These are phyloP conservation scores for Neoarius graeffei DNA, from an alignment of 2,113 vertebrate species.

Conservation along the genomic window DNA sequence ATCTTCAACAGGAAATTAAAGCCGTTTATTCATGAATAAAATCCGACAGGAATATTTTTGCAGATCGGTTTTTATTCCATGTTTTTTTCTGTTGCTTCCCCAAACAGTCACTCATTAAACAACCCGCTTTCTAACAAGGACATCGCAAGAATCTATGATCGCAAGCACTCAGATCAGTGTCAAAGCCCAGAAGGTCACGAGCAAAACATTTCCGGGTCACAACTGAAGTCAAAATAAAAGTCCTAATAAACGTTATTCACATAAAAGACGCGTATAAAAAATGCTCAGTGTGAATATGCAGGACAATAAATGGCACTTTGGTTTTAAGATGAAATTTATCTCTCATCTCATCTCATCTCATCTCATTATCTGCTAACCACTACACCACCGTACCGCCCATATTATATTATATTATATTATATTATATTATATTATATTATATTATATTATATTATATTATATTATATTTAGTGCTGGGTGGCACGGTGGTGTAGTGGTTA, in stretches of 20 bases:
- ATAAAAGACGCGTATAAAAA: too few relatives aligned
- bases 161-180: constrained; percentile 36
- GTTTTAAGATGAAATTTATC: too few relatives aligned
- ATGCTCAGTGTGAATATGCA: too few relatives aligned
- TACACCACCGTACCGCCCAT: too few relatives aligned
- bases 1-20: constrained; percentile 57
- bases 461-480: too few relatives aligned
- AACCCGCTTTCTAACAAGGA: constrained; percentile 68
- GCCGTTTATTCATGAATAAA: background rate
- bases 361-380: too few relatives aligned
- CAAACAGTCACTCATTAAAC: constrained; percentile 53
- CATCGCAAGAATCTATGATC: constrained; percentile 67
- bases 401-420: background rate
- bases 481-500: too few relatives aligned
- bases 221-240: constrained; percentile 53
- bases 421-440: background rate
- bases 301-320: too few relatives aligned
- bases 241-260: background rate
- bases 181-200: constrained; percentile 19
- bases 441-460: background rate
- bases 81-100: constrained; percentile 59
- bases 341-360: too few relatives aligned
- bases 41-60: background rate
- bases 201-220: constrained; percentile 66
- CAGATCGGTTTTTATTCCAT: background rate